These are phyloP conservation scores for Silurus asotus DNA, from an alignment of 2,113 vertebrate species.

Conservation along the genomic window DNA sequence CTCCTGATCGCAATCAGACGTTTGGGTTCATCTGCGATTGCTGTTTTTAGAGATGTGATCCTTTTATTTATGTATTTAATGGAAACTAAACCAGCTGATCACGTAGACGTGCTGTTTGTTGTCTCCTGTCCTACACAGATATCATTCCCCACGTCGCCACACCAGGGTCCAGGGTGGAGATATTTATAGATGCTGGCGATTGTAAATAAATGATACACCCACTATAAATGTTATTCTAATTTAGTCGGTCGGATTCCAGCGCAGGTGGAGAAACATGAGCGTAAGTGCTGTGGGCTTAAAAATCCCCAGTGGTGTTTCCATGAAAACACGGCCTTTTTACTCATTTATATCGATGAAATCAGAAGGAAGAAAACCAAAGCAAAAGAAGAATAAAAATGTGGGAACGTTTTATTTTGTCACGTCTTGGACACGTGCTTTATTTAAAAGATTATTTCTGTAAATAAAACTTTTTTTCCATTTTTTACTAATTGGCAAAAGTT, in stretches of 20 bases:
- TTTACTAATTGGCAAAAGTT: too few relatives aligned
- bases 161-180: neutral
- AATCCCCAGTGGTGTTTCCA: neutral
- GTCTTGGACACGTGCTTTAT: too few relatives aligned
- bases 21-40: neutral
- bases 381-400: neutral
- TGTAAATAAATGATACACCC: slow-evolving; percentile 49
- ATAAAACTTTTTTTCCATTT: too few relatives aligned
- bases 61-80: neutral
- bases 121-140: slow-evolving; percentile 39
- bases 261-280: slow-evolving; percentile 34
- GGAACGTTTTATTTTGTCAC: too few relatives aligned
- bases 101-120: slow-evolving; percentile 37
- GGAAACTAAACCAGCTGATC: neutral
- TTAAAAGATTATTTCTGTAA: too few relatives aligned
- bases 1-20: neutral
- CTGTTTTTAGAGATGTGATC: neutral
- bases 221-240: slow-evolving; percentile 40
- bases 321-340: neutral
- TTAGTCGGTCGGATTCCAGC: slow-evolving; percentile 27
- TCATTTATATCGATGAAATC: neutral
- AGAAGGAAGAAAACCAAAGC: too few relatives aligned
- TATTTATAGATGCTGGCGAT: slow-evolving; percentile 39
- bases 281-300: slow-evolving; percentile 8
- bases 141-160: slow-evolving; percentile 22